Conservation (phyloP, 2,797 vertebrate species). For the Sebastes kiyomatsui region DNA sequence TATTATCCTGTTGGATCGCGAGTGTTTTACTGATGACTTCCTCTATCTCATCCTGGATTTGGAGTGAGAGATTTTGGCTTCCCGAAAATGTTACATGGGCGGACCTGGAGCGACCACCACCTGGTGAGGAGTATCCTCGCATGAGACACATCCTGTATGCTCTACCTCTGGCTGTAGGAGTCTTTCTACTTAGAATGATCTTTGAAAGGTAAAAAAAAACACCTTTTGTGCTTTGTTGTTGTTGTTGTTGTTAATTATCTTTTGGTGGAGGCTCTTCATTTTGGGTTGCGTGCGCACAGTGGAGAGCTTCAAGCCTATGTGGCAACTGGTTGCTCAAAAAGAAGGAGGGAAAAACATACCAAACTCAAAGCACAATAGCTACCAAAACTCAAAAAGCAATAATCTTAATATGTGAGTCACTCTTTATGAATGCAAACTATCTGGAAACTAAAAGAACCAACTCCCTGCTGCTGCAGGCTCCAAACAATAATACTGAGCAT, state of each 20-base stretch:
- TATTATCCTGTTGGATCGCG: not conserved
- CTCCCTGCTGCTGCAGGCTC: not conserved
- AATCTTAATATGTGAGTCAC: not conserved
- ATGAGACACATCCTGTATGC: constrained; percentile 81
- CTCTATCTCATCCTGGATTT: constrained; percentile 87
- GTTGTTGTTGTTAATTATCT: not conserved
- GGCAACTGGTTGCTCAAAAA: not conserved
- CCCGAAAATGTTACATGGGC: constrained; percentile 93
- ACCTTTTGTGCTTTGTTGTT: no score
- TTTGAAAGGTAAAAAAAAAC: constrained; percentile 87
- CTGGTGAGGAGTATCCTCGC: constrained; percentile 81
- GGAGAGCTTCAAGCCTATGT: not conserved
- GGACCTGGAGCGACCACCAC: constrained; percentile 84
- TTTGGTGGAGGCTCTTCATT: not conserved
- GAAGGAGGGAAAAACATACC: not conserved
- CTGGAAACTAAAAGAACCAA: not conserved
- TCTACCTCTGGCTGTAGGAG: constrained; percentile 86
- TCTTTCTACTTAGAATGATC: constrained; percentile 86
- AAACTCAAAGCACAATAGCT: not conserved
- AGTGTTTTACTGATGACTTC: constrained; percentile 68
- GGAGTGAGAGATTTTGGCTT: constrained; percentile 95
- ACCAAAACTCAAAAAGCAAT: not conserved
- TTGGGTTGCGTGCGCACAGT: not conserved
- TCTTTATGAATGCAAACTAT: not conserved
- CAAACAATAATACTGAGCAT: no score